Evolutionary conservation across 2,888 invertebrate genomes (phyloP).

Genomic region (Clostera curtula): DNA sequence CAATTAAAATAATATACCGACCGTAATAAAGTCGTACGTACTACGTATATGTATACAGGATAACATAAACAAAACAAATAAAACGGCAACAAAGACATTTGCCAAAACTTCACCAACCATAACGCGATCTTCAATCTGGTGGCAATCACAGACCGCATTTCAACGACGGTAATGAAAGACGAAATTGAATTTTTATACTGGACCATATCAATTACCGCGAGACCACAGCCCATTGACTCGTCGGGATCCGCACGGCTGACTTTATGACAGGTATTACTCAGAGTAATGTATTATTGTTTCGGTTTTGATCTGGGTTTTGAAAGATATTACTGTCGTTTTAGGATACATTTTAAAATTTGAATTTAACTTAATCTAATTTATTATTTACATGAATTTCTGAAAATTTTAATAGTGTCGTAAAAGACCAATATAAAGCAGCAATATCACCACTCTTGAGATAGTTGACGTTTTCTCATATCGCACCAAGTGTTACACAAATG

Average conservation of each 20-base stretch:
- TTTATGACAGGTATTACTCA: conserved; percentile 31
- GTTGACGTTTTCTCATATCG: neutral
- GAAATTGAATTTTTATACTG: conserved; percentile 7
- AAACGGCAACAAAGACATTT: too few relatives aligned
- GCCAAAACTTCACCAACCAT: neutral
- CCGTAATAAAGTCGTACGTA: too few relatives aligned
- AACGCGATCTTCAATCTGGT: neutral
- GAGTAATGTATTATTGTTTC: conserved; percentile 1
- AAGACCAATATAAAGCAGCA: too few relatives aligned
- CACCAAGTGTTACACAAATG: neutral
- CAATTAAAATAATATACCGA: too few relatives aligned
- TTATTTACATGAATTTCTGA: too few relatives aligned
- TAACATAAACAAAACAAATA: too few relatives aligned
- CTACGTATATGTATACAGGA: too few relatives aligned
- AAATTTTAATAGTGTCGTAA: too few relatives aligned
- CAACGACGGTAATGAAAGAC: conserved; percentile 1
- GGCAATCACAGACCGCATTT: conserved; percentile 1
- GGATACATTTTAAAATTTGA: too few relatives aligned
- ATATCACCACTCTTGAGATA: too few relatives aligned
- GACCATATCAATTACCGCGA: conserved; percentile 6
- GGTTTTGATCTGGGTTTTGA: neutral
- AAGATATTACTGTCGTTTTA: too few relatives aligned
- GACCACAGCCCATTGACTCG: conserved; percentile 25
- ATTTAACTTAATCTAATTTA: too few relatives aligned
- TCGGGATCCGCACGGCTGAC: conserved; percentile 26